Base-by-base conservation (phyloP, 53 echinoderm and acorn worm species). In the Arbacia lixula region DNA sequence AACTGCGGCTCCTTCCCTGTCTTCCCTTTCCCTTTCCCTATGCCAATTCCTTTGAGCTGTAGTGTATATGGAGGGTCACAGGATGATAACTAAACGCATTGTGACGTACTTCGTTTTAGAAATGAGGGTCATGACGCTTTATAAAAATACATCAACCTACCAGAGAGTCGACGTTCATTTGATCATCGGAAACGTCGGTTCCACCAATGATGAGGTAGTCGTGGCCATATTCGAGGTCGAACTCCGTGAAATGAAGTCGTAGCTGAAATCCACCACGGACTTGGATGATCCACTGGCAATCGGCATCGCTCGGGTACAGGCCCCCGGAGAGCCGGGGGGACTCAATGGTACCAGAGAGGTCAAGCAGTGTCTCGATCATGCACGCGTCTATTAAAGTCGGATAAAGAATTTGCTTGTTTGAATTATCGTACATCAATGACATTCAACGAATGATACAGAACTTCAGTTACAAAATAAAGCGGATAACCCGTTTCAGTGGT, bases 201-300 rank as follows among this genome's bases (percentile, higher is more conserved):
- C 91, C 91, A 31, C 95, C 95, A 55, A 95, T 84, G 36, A 88
- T 53, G 27, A 95, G 62, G n/a, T 86, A 68, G 41, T 95, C 95
- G 71, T 86, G 90, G n/a, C 89, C 88, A 6, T 53, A 27, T 38
- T 95, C 95, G 1, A 87, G 50, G 22, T 85, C 61, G 49, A 95
- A 90, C 1, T 74, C 77, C 26, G 74, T 71, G 61, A 95, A 87
- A 12, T 84, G 88, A 30, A 95, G 79, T 3, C 90, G 86, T 83
- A 95, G 57, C 28, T 66, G 88, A 58, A 85, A 87, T 1, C 84
- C 88, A 0, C 92, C 92, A 5, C 84, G 85, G n/a, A 74, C 73
- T 53, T 93, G 91, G 32, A 95, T 78, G 63, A 93, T 95, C 95
- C 95, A 95, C 82, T 90, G 83, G 60, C 95, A 95, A 37, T 95